Evolutionary conservation across 2,113 vertebrate species (phyloP).

Genomic region (Sapajus apella): DNA sequence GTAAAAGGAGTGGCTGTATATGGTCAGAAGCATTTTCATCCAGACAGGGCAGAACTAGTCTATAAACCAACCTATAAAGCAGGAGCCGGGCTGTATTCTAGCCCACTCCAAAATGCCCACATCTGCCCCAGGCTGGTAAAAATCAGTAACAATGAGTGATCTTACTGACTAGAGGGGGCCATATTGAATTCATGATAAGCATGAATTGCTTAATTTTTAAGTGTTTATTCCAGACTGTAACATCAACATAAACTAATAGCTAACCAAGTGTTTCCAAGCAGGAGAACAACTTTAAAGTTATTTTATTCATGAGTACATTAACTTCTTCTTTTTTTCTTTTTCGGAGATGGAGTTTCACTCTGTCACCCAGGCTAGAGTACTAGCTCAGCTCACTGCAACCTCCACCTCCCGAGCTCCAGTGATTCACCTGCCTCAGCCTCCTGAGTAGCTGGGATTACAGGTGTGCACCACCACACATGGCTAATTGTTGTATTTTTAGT

Average conservation of each 20-base stretch:
- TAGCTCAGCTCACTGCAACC: too few relatives aligned
- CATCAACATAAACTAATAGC: background rate
- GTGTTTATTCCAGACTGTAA: background rate
- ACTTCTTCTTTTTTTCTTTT: too few relatives aligned
- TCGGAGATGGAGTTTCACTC: too few relatives aligned
- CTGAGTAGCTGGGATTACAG: too few relatives aligned
- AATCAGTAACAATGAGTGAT: background rate
- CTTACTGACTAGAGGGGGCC: background rate
- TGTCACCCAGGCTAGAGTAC: too few relatives aligned
- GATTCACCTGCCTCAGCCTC: too few relatives aligned
- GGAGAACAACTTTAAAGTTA: background rate
- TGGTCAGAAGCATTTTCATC: background rate
- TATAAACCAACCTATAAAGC: background rate
- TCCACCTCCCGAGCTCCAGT: too few relatives aligned
- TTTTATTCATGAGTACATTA: background rate
- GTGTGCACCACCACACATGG: too few relatives aligned
- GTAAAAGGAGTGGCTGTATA: background rate
- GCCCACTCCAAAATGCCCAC: background rate
- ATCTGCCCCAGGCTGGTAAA: background rate
- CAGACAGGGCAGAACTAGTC: background rate
- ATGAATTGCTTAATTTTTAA: background rate
- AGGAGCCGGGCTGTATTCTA: background rate
- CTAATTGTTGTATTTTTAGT: too few relatives aligned
- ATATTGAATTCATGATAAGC: background rate
- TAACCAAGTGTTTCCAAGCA: slow-evolving; percentile 19